These are phyloP conservation scores for Spilogale gracilis DNA, from an alignment of 2,113 vertebrate species.

Conservation along the genomic window DNA sequence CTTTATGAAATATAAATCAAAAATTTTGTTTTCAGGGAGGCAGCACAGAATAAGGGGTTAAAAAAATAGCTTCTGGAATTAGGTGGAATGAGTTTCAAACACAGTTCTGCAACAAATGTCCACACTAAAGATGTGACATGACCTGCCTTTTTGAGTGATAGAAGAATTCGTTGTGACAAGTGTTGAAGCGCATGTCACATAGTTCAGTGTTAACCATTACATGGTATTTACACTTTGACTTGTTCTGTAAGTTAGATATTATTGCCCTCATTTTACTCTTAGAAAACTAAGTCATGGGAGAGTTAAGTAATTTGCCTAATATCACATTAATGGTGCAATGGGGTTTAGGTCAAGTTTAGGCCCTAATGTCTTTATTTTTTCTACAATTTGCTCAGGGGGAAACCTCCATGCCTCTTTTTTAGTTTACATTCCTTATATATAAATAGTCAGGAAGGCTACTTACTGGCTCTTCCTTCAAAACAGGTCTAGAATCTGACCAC, in stretches of 20 bases:
- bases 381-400: not conserved
- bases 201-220: not conserved
- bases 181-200: not conserved
- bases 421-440: not conserved
- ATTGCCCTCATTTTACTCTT: not conserved
- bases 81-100: not conserved
- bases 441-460: not conserved
- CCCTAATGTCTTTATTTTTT: not conserved
- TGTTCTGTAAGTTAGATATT: not conserved
- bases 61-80: not conserved
- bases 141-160: not conserved
- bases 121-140: not conserved
- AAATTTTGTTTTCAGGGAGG: not conserved
- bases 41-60: not conserved
- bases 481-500: not conserved
- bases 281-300: not conserved
- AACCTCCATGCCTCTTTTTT: not conserved
- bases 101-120: not conserved
- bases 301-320: not conserved
- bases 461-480: not conserved
- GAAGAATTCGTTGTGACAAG: not conserved
- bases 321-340: not conserved
- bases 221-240: not conserved
- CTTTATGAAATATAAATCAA: not conserved
- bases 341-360: not conserved